phyloP scores from a whole-genome alignment of 2,797 vertebrate genomes.

The Gymnothorax reevesii region DNA sequence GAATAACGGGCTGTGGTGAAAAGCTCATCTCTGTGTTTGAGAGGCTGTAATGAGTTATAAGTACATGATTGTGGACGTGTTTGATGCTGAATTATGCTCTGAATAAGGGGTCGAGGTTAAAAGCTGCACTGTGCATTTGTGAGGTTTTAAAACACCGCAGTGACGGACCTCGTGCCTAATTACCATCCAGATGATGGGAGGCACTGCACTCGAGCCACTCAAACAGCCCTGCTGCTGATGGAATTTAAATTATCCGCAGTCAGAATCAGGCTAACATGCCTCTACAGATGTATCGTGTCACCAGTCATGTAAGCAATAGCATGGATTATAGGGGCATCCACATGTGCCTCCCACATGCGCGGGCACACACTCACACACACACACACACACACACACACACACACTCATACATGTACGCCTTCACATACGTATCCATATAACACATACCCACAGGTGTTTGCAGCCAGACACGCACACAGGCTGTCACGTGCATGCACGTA shows the following conservation, averaged over 20 bases:
- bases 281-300: not conserved
- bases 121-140: not conserved
- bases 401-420: conserved; percentile 2
- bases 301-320: conserved; percentile 55
- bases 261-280: not conserved
- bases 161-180: not conserved
- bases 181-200: not conserved
- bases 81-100: not conserved
- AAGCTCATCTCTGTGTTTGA: too few relatives aligned
- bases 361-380: not conserved
- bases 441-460: not conserved
- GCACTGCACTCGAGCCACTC: not conserved
- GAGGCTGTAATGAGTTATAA: too few relatives aligned
- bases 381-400: not conserved
- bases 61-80: too few relatives aligned
- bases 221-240: not conserved
- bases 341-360: too few relatives aligned
- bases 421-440: not conserved
- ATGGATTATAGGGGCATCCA: not conserved
- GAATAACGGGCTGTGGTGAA: too few relatives aligned
- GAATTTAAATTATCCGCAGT: not conserved
- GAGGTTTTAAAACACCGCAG: not conserved
- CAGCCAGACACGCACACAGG: not conserved
- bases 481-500: not conserved
- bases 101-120: not conserved